Evolutionary conservation across 2,797 vertebrate species (phyloP), one percentile per base, ranked within the genome.

Genomic region (Melanotaenia parkinsoni): DNA sequence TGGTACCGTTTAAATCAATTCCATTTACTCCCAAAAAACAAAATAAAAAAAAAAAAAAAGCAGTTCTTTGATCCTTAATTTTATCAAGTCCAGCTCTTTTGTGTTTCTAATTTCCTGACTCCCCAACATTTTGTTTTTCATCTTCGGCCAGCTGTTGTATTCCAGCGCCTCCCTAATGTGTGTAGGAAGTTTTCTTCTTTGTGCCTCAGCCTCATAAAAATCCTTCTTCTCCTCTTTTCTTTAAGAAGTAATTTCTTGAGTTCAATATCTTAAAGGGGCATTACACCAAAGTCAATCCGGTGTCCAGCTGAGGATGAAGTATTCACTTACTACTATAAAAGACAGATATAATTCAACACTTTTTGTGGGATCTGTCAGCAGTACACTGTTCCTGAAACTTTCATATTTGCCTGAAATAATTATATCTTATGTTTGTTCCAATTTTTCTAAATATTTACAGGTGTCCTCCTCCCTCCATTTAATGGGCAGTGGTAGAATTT

Each of bases 101-200:
- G 89, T 93, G 92, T 95, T 95, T 95, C 84, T 92, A 93, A 94
- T 95, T 95, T 94, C 93, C 94, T 91, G 89, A 77, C 91, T 80
- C 80, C 84, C 67, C 85, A 88, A 83, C 86, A 85, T 86, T 93
- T 88, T 90, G 91, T 30, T 89, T 93, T 93, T 94, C 84, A 94
- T 94, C 92, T 86, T 0, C 20, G 38, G 87, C 93, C 94, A 95
- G 92, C 93, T 94, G 91, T 94, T 94, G 88, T 94, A 94, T 93
- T 92, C 83, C 90, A 88, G 88, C 82, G 76, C 91, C 89, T 91
- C 89, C 89, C 84, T 88, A 89, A 83, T 90, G 85, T 89, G 88
- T 93, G 85, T 90, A 82, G 86, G 85, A 89, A 57, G 60, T 84
- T 90, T 91, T 92, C 81, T 84, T 89, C 90, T 79, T 74, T 68